Evolutionary conservation across 2,888 invertebrate genomes (phyloP), one percentile per base, ranked within the genome.

Genomic region (Phrixothrix hirtus): DNA sequence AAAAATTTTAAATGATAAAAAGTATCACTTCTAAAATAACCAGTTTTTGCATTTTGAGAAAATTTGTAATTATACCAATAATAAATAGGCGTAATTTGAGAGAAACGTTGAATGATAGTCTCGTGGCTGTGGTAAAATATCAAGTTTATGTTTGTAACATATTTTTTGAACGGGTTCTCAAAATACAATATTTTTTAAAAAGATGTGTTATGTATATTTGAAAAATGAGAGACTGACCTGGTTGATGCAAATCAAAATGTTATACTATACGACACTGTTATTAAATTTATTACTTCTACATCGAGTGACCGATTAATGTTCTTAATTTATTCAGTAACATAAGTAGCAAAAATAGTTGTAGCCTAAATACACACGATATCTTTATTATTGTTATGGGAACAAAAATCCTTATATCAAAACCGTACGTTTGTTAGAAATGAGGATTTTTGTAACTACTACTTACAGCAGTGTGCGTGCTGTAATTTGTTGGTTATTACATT

Each of bases 121-220:
- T 31, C 21, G 46, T 47, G 52, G 52, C 52, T 52, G 52, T 52
- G 52, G 52, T 52, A 52, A 46, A 46, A 52, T 52, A 52, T 52
- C 46, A 47, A n/a, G 52, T 52, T 52, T 52, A 52, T 52, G 46
- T 46, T 52, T 46, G 42, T 52, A 52, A 46, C 46, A 42, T 52
- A 52, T 47, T 52, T 42, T 52, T 37, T 46, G 41, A 52, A 52
- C 27, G 30, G 39, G 34, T 39, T 35, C 38, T 30, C 29, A 15
- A 30, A 13, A 17, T 15, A 38, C 21, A 14, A 37, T 31, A 31
- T 30, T 41, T 35, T n/a, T 38, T 29, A 21, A 16, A 39, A 39
- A 36, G 27, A 34, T 16, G 25, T 45, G 39, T 36, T 11, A 41
- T 38, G 39, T 37, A 45, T 25, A 39, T 32, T 39, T 39, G 17